Evolutionary conservation across 2,797 vertebrate genomes (phyloP).

Genomic region (Odontamblyopus rebecca): DNA sequence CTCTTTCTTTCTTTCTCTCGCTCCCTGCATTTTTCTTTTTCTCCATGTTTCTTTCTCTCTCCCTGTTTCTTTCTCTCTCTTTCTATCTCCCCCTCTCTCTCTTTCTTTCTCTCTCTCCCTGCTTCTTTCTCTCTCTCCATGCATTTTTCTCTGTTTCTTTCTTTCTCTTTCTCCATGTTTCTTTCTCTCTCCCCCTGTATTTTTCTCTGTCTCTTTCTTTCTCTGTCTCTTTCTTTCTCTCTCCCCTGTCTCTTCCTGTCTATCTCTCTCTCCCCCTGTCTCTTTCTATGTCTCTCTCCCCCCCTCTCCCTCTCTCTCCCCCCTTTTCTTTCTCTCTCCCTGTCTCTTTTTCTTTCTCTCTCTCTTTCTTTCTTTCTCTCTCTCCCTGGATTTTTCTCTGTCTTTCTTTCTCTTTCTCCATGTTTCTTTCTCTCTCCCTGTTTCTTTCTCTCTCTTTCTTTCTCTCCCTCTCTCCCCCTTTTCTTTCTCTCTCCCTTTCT

Average conservation of each 20-base stretch:
- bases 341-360: slow-evolving; percentile 10
- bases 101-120: slow-evolving; percentile 27
- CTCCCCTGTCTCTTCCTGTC: slow-evolving; percentile 41
- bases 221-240: too few species aligned
- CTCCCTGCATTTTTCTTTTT: slow-evolving; percentile 31
- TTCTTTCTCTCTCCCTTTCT: slow-evolving; percentile 12
- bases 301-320: slow-evolving; percentile 31
- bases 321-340: background rate
- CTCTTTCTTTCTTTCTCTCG: slow-evolving; percentile 26
- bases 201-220: background rate
- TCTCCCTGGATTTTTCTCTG: slow-evolving; percentile 14
- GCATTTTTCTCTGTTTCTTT: slow-evolving; percentile 2
- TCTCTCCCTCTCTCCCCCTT: slow-evolving; percentile 37
- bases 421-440: background rate
- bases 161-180: slow-evolving; percentile 36
- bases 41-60: slow-evolving; percentile 36
- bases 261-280: slow-evolving; percentile 27
- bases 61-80: slow-evolving; percentile 36
- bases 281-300: too few species aligned
- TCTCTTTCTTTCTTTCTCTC: slow-evolving; percentile 11
- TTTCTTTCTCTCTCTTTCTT: background rate
- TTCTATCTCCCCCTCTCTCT: slow-evolving; percentile 35
- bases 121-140: slow-evolving; percentile 38
- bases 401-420: slow-evolving; percentile 30
- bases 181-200: slow-evolving; percentile 21